Conservation (phyloP, 2,113 vertebrate species). For the Serilophus lunatus region DNA sequence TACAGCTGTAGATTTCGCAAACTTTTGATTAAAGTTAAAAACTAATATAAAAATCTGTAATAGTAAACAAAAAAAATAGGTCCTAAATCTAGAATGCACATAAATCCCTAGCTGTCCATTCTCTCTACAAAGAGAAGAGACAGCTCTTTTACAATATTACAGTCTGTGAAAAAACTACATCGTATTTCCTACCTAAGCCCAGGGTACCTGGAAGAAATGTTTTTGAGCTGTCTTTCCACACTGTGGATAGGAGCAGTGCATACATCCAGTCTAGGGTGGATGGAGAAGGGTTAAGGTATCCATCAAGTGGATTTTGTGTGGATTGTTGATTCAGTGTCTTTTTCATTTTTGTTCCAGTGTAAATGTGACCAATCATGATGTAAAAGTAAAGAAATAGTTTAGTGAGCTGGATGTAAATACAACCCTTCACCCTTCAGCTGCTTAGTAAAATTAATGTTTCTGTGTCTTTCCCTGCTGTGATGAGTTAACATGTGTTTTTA, state of each 20-base stretch:
- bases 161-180: neutral
- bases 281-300: neutral
- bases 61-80: neutral
- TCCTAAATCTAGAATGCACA: neutral
- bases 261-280: neutral
- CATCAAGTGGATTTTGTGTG: neutral
- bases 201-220: neutral
- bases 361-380: neutral
- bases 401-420: neutral
- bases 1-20: neutral
- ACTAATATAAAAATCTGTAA: neutral
- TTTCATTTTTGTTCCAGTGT: neutral
- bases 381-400: neutral
- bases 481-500: too few relatives aligned
- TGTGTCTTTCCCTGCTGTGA: neutral
- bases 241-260: neutral
- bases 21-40: neutral
- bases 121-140: neutral
- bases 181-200: fast-evolving
- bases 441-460: neutral
- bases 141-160: neutral
- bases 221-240: neutral
- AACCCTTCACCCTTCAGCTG: neutral
- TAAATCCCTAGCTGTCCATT: neutral
- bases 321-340: neutral